Evolutionary conservation across 2,888 invertebrate species (phyloP), one percentile per base, ranked within the genome.

Genomic region (Sarcophaga carnaria): DNA sequence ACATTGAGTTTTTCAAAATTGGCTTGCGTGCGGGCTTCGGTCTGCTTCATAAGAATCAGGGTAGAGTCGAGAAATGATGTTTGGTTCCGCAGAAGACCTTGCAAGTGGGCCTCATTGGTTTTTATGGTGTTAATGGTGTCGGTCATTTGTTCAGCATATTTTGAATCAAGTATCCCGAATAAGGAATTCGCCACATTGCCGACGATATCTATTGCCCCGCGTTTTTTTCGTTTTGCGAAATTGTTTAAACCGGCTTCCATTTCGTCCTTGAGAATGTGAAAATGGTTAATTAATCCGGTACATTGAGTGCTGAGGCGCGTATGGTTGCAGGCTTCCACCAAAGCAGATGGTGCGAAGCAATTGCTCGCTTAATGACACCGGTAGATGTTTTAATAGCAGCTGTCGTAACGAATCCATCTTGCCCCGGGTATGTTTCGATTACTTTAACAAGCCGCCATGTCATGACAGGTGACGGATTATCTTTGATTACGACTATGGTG

Each of bases 311-410:
- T 60, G 27, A 71, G n/a, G 8, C 4, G 14, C 27, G 59, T n/a
- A 10, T 59, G 8, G 11, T 27, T 70, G 54, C 54, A 71, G 47
- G 59, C 71, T 17, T 47, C 37, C 37, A 37, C 37, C 37, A 37
- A 37, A 37, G 37, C 37, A 37, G 37, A 37, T 37, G 6, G 8
- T 37, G n/a, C n/a, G n/a, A n/a, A n/a, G n/a, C n/a, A 12, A 60
- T 74, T 37, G 62, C 45, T 22, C 14, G 37, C 62, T 62, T 62
- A 22, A 37, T 74, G 10, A 62, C 20, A 62, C 14, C 45, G 6
- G 37, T 62, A 62, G 37, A 62, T 45, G 62, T 74, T 74, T 74
- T 45, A n/a, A 37, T 37, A 37, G 37, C 37, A 74, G 45, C 62
- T 45, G 12, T 62, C 27, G 37, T 72, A 2, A 72, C 5, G 11